phyloP scores from a whole-genome alignment of 2,113 vertebrate genomes.

The Azemiops feae region DNA sequence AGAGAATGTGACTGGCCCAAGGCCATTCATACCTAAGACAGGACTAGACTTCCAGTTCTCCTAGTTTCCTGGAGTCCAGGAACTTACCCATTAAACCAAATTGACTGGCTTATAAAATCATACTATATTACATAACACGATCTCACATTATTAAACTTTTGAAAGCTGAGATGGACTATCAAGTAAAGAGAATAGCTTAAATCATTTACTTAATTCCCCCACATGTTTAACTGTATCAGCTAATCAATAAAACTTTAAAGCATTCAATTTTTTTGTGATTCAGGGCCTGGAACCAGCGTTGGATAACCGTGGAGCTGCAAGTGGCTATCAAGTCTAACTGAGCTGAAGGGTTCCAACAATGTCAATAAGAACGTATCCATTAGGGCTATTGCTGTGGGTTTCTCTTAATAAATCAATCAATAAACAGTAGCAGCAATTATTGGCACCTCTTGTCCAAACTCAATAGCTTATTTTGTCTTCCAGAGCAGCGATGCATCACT shows the following conservation, averaged over 20 bases:
- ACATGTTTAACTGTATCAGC: not conserved
- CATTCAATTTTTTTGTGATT: not conserved
- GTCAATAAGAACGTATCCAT: slow-evolving; percentile 31
- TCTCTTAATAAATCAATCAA: slow-evolving; percentile 15
- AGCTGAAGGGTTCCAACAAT: not conserved
- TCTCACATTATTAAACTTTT: not conserved
- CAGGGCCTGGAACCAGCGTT: not conserved
- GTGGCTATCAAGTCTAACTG: not conserved
- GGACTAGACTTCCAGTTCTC: not conserved
- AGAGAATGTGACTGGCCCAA: not conserved
- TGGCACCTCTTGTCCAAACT: not conserved
- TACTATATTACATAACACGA: not conserved
- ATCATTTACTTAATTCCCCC: not conserved
- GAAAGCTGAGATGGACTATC: not conserved
- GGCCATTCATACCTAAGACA: not conserved
- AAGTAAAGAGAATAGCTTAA: not conserved
- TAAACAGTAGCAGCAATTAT: not conserved
- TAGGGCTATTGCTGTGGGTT: slow-evolving; percentile 32
- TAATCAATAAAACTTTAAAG: not conserved
- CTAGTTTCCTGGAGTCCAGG: not conserved
- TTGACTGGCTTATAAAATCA: not conserved
- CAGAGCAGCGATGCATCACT: not conserved
- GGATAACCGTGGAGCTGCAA: not conserved
- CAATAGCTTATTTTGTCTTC: not conserved
- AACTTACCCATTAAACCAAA: not conserved